phyloP scores from a whole-genome alignment of 2,888 invertebrate species.

The Aelia acuminata region DNA sequence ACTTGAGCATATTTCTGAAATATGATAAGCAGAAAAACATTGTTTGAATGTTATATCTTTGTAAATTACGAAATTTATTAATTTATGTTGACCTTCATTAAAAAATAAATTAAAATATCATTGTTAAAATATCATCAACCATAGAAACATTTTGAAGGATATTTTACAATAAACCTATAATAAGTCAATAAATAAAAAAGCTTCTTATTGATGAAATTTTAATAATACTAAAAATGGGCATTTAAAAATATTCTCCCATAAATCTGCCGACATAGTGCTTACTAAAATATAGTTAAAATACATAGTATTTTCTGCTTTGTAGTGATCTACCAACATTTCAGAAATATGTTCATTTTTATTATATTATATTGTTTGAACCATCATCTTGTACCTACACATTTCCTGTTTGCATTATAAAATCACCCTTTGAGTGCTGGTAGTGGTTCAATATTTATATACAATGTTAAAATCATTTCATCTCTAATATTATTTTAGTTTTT shows the following conservation, averaged over 20 bases:
- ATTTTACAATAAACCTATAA: too few relatives aligned
- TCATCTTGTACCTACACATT: conserved; percentile 24
- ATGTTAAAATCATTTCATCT: conserved; percentile 51
- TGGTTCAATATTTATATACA: conserved; percentile 12
- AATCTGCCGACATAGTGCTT: too few relatives aligned
- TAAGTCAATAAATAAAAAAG: too few relatives aligned
- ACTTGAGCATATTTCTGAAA: not conserved
- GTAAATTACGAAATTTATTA: not conserved
- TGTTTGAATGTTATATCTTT: not conserved
- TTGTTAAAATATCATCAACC: too few relatives aligned
- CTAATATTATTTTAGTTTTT: not conserved
- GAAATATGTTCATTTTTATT: conserved; percentile 23
- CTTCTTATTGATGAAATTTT: too few relatives aligned
- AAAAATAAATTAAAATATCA: too few relatives aligned
- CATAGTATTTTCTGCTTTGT: not conserved
- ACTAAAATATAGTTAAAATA: too few relatives aligned
- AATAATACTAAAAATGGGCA: too few relatives aligned
- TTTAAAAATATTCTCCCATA: too few relatives aligned
- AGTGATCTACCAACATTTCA: not conserved
- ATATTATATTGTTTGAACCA: not conserved
- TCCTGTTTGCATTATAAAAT: conserved; percentile 23
- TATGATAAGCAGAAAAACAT: not conserved
- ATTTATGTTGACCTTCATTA: not conserved
- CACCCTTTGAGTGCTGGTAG: conserved; percentile 45
- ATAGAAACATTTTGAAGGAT: too few relatives aligned